These are phyloP conservation scores for Teleopsis dalmanni DNA, from an alignment of 1,140 invertebrate genomes.

Conservation along the genomic window DNA sequence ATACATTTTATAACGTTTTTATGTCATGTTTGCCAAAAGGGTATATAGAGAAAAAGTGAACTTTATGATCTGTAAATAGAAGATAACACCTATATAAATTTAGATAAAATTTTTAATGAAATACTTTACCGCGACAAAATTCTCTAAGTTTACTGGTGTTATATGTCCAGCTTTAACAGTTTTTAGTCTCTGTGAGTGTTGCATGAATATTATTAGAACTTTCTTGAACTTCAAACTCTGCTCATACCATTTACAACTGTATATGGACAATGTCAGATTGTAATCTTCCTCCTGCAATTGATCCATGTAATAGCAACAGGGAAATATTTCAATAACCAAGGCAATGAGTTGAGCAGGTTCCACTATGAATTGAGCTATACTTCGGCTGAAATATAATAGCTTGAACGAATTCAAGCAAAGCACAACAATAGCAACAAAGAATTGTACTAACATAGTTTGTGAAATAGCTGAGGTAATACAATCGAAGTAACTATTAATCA, in stretches of 20 bases:
- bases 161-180: constrained; percentile 12
- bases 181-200: constrained; percentile 12
- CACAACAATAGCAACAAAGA: no score
- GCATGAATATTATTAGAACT: constrained; percentile 13
- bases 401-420: no score
- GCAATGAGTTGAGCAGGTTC: no score
- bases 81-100: background rate
- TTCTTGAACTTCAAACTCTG: constrained; percentile 9
- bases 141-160: constrained; percentile 10
- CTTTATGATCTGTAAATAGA: constrained; percentile 5
- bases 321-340: constrained; percentile 6
- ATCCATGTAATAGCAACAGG: constrained; percentile 12
- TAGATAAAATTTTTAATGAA: background rate
- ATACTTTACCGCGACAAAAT: constrained; percentile 7
- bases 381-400: no score
- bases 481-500: no score
- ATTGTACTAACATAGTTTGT: no score
- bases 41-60: constrained; percentile 8
- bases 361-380: no score
- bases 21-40: no score
- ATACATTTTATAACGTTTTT: no score
- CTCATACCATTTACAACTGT: constrained; percentile 12
- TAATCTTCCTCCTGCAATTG: background rate
- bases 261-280: constrained; percentile 9
- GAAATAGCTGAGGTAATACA: no score